Percentiles rank a stretch among this genome's conserved stretches.
These are phyloP conservation scores for Rhodophaea formosa DNA, from an alignment of 2,888 invertebrate species.

Conservation along the genomic window DNA sequence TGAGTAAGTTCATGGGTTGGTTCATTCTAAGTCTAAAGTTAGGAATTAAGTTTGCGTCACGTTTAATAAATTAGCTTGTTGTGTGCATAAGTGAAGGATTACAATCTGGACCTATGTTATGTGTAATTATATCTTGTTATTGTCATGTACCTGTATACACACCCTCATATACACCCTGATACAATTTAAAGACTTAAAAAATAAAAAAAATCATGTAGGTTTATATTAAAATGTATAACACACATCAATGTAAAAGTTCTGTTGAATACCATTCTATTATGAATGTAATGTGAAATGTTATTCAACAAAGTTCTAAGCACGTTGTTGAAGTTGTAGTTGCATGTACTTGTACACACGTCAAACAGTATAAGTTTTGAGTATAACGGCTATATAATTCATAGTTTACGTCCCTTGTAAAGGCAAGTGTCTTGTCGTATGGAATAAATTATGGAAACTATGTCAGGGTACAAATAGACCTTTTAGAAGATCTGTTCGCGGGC, in stretches of 20 bases:
- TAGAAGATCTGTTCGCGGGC: slow-evolving; percentile 38
- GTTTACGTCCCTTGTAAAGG: slow-evolving; percentile 46
- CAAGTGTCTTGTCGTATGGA: slow-evolving; percentile 35
- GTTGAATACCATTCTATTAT: neutral
- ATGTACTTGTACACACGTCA: neutral
- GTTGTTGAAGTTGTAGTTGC: neutral
- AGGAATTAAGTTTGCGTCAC: no score
- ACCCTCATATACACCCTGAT: no score
- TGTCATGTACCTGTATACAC: no score
- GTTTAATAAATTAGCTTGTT: no score
- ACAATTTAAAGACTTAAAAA: no score
- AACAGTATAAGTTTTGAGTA: neutral
- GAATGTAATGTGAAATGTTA: neutral
- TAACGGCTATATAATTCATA: neutral
- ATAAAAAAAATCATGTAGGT: no score
- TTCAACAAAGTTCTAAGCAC: neutral
- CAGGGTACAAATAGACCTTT: slow-evolving; percentile 56
- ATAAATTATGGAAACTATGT: slow-evolving; percentile 58
- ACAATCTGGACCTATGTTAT: no score
- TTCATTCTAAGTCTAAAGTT: no score
- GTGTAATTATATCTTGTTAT: no score
- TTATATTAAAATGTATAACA: neutral
- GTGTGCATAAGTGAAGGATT: no score
- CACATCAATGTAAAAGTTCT: neutral
- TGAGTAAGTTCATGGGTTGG: no score